phyloP scores from a whole-genome alignment of 1,140 invertebrate genomes.

The Mizuhopecten yessoensis region DNA sequence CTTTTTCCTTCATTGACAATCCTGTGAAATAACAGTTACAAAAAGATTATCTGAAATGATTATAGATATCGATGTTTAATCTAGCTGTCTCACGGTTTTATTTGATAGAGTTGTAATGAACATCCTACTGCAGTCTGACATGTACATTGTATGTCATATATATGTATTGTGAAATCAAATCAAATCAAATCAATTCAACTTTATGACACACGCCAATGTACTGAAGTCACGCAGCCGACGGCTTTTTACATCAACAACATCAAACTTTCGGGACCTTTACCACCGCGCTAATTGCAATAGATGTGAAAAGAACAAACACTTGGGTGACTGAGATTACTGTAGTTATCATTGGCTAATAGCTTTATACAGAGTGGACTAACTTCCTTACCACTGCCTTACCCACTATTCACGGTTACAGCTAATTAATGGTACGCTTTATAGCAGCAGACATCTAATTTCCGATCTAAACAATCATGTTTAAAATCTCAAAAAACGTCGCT shows the following conservation, averaged over 20 bases:
- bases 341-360: neutral
- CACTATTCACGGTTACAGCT: neutral
- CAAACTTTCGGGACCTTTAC: neutral
- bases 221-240: neutral
- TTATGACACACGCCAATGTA: neutral
- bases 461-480: neutral
- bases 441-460: neutral
- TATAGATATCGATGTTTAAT: no score
- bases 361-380: neutral
- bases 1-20: no score
- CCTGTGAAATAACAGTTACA: no score
- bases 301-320: neutral
- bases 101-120: no score
- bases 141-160: no score
- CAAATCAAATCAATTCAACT: no score
- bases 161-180: no score
- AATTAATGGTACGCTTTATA: neutral
- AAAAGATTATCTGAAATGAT: no score
- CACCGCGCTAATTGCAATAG: neutral
- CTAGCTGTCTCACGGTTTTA: no score
- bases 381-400: neutral
- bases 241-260: neutral
- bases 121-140: no score
- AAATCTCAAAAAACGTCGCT: neutral
- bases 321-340: neutral